These are phyloP conservation scores for Auanema freiburgensis DNA, from an alignment of 2,888 invertebrate genomes.

Conservation along the genomic window DNA sequence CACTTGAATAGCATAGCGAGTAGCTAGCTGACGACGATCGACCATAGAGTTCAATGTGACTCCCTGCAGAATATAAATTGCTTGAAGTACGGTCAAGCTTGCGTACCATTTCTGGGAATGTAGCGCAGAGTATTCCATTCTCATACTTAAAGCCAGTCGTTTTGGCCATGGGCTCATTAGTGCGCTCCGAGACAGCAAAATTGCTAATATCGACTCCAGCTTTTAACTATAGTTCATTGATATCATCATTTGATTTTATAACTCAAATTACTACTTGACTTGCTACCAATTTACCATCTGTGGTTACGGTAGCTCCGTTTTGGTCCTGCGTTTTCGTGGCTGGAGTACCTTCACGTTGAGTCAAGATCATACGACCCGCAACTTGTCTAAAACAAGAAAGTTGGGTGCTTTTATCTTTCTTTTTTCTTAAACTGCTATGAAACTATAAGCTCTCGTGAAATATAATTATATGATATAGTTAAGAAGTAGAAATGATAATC, in stretches of 20 bases:
- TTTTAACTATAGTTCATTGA: constrained; percentile 5
- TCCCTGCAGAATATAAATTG: constrained; percentile 26
- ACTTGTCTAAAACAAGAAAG: constrained; percentile 29
- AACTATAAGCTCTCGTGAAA: not conserved
- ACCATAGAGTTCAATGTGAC: constrained; percentile 52
- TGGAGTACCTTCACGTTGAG: constrained; percentile 50
- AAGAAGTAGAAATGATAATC: too few relatives aligned
- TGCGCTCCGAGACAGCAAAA: constrained; percentile 24
- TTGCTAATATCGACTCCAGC: constrained; percentile 20
- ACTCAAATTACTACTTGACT: constrained; percentile 22
- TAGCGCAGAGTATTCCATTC: constrained; percentile 48
- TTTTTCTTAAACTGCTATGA: not conserved
- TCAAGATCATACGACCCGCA: constrained; percentile 52
- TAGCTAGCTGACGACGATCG: constrained; percentile 46
- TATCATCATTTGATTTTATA: not conserved
- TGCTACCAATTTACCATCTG: constrained; percentile 44
- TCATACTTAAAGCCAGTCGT: constrained; percentile 47
- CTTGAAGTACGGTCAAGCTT: not conserved
- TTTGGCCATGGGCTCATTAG: constrained; percentile 26
- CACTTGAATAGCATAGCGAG: constrained; percentile 47
- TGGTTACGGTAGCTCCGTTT: constrained; percentile 39
- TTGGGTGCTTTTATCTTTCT: not conserved
- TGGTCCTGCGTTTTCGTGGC: constrained; percentile 38
- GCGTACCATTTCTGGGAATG: constrained; percentile 52
- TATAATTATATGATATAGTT: too few relatives aligned